A percentile compares a stretch with the other conserved stretches of the same genome.
Evolutionary conservation across 2,113 vertebrate species (phyloP).

Genomic region (Rana temporaria): DNA sequence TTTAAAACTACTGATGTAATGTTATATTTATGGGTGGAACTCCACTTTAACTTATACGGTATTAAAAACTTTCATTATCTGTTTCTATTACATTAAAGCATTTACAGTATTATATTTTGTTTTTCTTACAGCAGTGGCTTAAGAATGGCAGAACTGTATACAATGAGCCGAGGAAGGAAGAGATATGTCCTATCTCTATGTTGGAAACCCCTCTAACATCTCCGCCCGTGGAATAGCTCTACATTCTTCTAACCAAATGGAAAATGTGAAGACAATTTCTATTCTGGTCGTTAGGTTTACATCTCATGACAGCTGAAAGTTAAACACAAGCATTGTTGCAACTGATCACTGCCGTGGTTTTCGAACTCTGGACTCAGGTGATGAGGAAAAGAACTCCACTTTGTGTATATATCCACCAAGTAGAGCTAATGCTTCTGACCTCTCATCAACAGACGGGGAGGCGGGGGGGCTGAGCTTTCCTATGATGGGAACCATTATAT

Average conservation of each 20-base stretch:
- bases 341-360: neutral
- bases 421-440: no score
- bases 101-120: neutral
- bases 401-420: no score
- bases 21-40: no score
- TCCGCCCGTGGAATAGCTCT: constrained; percentile 45
- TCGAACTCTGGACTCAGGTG: neutral
- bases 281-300: constrained; percentile 30
- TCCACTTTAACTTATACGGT: no score
- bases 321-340: constrained; percentile 32
- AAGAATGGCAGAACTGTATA: constrained; percentile 60
- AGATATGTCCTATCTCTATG: constrained; percentile 63
- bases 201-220: constrained; percentile 47
- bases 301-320: constrained; percentile 51
- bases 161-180: constrained; percentile 58
- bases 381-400: neutral
- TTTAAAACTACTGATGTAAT: no score
- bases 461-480: no score
- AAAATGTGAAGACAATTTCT: constrained; percentile 42
- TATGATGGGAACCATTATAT: no score
- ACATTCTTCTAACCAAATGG: constrained; percentile 25
- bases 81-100: neutral
- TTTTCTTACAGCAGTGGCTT: constrained; percentile 59
- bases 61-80: neutral
- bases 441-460: no score